phyloP scores from a whole-genome alignment of 1,140 invertebrate species.

The Aphelinus atriplicis region DNA sequence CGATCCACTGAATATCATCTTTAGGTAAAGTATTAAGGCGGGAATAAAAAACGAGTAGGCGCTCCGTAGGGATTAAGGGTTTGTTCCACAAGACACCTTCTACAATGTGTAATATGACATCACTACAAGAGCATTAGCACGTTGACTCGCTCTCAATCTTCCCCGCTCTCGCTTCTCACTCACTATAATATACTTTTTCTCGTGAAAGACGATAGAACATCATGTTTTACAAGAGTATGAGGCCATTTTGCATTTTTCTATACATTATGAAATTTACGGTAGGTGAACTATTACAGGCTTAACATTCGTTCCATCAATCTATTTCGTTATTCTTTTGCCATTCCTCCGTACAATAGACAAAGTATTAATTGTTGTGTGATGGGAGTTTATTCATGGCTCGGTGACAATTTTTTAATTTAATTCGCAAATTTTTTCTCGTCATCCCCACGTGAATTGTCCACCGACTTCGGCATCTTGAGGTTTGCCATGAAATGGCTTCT shows the following conservation, averaged over 20 bases:
- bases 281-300: too few species aligned
- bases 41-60: conserved; percentile 45
- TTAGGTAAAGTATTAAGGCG: conserved; percentile 58
- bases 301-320: too few species aligned
- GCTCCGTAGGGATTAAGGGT: conserved; percentile 33
- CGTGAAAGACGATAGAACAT: conserved; percentile 34
- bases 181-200: neutral
- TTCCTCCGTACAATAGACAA: too few species aligned
- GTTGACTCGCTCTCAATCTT: conserved; percentile 30
- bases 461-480: too few species aligned
- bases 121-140: conserved; percentile 36
- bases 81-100: conserved; percentile 42
- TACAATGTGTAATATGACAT: conserved; percentile 52
- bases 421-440: too few species aligned
- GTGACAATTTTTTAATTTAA: too few species aligned
- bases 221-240: conserved; percentile 35
- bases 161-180: neutral
- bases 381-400: too few species aligned
- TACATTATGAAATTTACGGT: neutral
- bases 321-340: too few species aligned
- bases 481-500: too few species aligned
- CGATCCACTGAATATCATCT: conserved; percentile 60
- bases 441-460: too few species aligned
- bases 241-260: conserved; percentile 24
- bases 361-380: too few species aligned